Evolutionary conservation across 2,888 invertebrate genomes (phyloP).

Genomic region (Eilema depressum): DNA sequence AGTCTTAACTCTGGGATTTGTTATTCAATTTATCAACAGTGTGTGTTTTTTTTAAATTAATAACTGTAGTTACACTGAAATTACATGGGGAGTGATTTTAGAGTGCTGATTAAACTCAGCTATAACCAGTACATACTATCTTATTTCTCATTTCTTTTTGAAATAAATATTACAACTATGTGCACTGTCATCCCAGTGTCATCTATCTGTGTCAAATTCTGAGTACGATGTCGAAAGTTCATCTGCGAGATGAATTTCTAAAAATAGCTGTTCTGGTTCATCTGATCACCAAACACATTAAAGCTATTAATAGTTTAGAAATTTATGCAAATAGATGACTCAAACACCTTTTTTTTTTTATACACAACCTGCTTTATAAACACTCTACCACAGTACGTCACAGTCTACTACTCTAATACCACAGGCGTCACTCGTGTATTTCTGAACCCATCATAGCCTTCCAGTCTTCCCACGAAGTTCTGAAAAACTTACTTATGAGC

Average conservation of each 20-base stretch:
- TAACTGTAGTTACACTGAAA: no score
- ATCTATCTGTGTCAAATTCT: background rate
- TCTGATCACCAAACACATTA: background rate
- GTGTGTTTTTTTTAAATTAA: no score
- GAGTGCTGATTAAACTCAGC: no score
- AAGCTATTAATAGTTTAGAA: constrained; percentile 4
- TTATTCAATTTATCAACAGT: constrained; percentile 19
- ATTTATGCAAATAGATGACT: background rate
- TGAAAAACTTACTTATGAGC: no score
- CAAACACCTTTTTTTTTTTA: no score
- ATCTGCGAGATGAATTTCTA: background rate
- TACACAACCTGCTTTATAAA: no score
- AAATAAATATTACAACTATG: no score
- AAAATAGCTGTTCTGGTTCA: background rate
- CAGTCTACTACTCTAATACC: no score
- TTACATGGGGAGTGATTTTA: no score
- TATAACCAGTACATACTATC: no score
- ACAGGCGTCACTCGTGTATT: background rate
- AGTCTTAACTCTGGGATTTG: constrained; percentile 24
- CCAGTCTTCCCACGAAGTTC: background rate
- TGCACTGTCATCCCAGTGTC: background rate
- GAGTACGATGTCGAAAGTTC: background rate
- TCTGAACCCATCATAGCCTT: background rate
- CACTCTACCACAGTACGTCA: no score
- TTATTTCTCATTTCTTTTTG: no score